Evolutionary conservation across 2,888 invertebrate species (phyloP).

Genomic region (Melipona bicolor): DNA sequence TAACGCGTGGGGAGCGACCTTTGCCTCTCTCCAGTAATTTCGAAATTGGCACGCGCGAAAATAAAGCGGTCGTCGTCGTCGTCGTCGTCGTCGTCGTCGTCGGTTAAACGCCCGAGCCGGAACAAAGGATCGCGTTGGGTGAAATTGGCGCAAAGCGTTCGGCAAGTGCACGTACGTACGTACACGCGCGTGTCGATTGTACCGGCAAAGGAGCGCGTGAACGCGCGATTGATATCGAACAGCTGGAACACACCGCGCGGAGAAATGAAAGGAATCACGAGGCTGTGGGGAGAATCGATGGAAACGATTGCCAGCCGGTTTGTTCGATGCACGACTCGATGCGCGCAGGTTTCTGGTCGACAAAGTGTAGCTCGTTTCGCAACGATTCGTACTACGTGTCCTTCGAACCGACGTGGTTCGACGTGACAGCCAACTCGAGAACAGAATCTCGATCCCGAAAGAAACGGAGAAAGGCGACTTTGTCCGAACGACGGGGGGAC

Average conservation of each 20-base stretch:
- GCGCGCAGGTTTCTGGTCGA: conserved; percentile 50
- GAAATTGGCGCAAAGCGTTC: conserved; percentile 36
- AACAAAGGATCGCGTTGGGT: no score
- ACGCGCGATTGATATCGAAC: conserved; percentile 46
- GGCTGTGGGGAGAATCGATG: conserved; percentile 22
- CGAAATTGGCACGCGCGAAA: conserved; percentile 23
- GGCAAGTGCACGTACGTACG: background rate
- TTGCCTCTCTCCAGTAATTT: background rate
- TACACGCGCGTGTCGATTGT: background rate
- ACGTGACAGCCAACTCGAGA: no score
- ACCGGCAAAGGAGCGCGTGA: conserved; percentile 14
- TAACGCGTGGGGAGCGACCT: no score
- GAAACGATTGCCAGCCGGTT: conserved; percentile 21
- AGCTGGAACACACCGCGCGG: conserved; percentile 23
- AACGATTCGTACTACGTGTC: no score
- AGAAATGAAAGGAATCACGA: conserved; percentile 43
- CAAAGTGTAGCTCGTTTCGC: conserved; percentile 43
- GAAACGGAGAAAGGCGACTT: no score
- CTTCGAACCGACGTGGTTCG: no score
- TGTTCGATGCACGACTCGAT: conserved; percentile 12
- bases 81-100: no score
- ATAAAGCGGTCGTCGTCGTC: background rate
- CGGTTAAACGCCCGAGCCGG: no score
- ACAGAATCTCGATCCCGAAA: no score
- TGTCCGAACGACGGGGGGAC: no score